Evolutionary conservation across 1,140 invertebrate species (phyloP).

Genomic region (Tenebrio molitor): DNA sequence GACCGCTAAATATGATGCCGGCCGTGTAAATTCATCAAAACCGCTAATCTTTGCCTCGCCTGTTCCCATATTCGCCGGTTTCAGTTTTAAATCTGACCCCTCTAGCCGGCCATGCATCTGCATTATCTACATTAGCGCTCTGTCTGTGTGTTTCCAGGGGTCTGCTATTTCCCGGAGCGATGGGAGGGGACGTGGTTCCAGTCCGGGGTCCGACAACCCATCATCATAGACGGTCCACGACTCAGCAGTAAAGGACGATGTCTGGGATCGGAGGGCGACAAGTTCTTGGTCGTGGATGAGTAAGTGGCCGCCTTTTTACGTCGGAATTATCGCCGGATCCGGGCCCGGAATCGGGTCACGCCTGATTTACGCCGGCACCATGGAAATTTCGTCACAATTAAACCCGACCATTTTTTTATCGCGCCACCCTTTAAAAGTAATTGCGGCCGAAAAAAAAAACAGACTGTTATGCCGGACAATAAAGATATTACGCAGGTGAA

Average conservation of each 20-base stretch:
- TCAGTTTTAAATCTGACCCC: constrained; percentile 41
- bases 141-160: constrained; percentile 67
- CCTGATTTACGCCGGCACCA: constrained; percentile 15
- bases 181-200: constrained; percentile 91
- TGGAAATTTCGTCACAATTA: constrained; percentile 24
- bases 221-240: constrained; percentile 81
- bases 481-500: constrained; percentile 44
- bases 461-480: constrained; percentile 10
- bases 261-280: constrained; percentile 84
- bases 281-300: constrained; percentile 87
- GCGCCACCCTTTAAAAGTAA: constrained; percentile 24
- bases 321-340: neutral
- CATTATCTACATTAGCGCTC: constrained; percentile 40
- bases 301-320: constrained; percentile 70
- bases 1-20: constrained; percentile 15
- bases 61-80: constrained; percentile 40
- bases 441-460: constrained; percentile 21
- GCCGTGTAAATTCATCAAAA: constrained; percentile 50
- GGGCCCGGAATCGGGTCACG: constrained; percentile 14
- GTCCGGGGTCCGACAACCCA: constrained; percentile 84
- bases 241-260: constrained; percentile 86
- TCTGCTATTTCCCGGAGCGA: constrained; percentile 81
- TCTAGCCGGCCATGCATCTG: constrained; percentile 40
- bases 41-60: constrained; percentile 48
- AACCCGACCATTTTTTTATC: constrained; percentile 22